phyloP scores from a whole-genome alignment of 2,113 vertebrate genomes.

The Anguilla japonica region DNA sequence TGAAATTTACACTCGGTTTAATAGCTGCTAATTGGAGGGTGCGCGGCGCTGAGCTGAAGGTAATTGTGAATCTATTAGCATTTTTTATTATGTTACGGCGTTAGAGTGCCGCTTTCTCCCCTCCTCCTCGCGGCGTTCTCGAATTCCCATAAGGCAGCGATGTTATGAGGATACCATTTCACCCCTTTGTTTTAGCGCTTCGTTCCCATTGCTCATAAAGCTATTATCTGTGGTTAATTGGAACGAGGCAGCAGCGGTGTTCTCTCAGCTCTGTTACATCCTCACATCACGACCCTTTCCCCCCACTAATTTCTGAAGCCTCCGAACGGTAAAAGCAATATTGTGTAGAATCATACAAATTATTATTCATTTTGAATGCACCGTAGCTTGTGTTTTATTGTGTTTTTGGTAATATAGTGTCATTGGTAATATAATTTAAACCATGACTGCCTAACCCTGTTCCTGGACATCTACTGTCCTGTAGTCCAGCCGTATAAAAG shows the following conservation, averaged over 20 bases:
- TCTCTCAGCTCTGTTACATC: neutral
- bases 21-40: conserved; percentile 90
- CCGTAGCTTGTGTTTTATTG: too few relatives aligned
- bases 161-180: conserved; percentile 63
- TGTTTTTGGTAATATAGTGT: too few relatives aligned
- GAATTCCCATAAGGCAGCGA: conserved; percentile 71
- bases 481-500: too few relatives aligned
- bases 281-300: neutral
- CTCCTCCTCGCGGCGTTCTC: conserved; percentile 72
- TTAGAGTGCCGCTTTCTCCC: conserved; percentile 30
- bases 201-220: conserved; percentile 54
- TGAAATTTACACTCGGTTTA: conserved; percentile 88
- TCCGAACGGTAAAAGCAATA: neutral
- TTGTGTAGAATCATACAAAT: neutral
- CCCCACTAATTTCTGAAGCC: neutral
- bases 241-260: conserved; percentile 43
- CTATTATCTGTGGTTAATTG: conserved; percentile 61
- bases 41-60: conserved; percentile 79
- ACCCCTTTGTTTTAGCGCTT: conserved; percentile 46
- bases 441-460: too few relatives aligned
- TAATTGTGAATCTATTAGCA: conserved; percentile 89
- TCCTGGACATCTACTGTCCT: too few relatives aligned
- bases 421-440: too few relatives aligned
- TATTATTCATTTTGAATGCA: neutral
- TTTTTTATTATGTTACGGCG: conserved; percentile 69